Base-by-base conservation (phyloP, 1,140 invertebrate species). In the Drosophila nikananu region DNA sequence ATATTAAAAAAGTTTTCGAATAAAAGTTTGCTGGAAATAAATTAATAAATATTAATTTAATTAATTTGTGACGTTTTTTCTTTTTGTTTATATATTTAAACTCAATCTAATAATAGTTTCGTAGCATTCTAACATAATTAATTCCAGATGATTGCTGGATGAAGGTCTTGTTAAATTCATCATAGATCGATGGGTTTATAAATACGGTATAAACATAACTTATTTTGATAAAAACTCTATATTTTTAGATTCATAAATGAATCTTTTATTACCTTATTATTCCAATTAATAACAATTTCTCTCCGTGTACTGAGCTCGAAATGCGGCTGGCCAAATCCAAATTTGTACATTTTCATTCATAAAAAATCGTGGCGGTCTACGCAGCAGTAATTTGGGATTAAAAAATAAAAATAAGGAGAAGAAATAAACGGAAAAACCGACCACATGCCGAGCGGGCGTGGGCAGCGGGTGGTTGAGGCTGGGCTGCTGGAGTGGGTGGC, bases 321-420 rank as follows among this genome's bases (percentile, higher is more conserved):
- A 52, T 27, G 37, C 49, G 39, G 39, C 67, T 72, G 67, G 35
- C 67, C 37, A 73, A 60, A 73, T 49, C 70, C 78, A 81, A 81
- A 81, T 84, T 84, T 63, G 82, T 86, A 86, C 61, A 78, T 81
- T 86, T 83, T 86, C 80, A 82, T 82, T 82, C 80, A 82, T 82
- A 62, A 78, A 78, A 79, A 60, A 62, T 57, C n/a, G 51, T 39
- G 3, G 17, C 44, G 49, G 42, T 41, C 52, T 49, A 63, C 65
- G 46, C 46, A 35, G 67, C 67, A 46, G 46, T 39, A 59, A 48
- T 71, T 71, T 72, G 39, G 21, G 48, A 30, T 9, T 27, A 9
- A 55, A 37, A 55, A 55, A 55, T 55, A 55, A 17, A 35, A 23
- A 35, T 21, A 49, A 59, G 35, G 8, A 27, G 5, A 46, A 68